These are phyloP conservation scores for Goniozus legneri DNA, from an alignment of 1,140 invertebrate species.

Conservation along the genomic window DNA sequence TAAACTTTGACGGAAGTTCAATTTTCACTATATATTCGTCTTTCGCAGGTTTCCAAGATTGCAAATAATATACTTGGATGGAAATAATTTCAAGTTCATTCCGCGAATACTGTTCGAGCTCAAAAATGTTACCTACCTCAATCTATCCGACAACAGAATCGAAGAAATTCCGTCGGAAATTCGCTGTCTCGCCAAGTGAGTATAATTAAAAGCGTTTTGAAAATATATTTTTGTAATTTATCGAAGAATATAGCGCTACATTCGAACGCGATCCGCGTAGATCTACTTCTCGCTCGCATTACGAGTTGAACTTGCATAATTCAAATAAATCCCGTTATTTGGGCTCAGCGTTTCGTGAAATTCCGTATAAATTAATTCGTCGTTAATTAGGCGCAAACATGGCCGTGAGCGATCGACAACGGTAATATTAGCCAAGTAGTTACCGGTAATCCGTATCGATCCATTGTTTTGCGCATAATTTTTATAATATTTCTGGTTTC, in stretches of 20 bases:
- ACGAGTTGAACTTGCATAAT: too few species aligned
- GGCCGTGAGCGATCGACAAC: too few species aligned
- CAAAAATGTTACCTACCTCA: slow-evolving; percentile 59
- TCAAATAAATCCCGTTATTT: too few species aligned
- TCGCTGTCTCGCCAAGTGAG: slow-evolving; percentile 63
- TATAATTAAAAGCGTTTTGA: too few species aligned
- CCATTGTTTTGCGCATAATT: not conserved
- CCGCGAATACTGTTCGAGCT: slow-evolving; percentile 61
- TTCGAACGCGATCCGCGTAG: too few species aligned
- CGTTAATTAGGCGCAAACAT: too few species aligned
- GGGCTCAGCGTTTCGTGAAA: too few species aligned
- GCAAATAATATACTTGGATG: slow-evolving; percentile 58
- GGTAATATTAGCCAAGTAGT: too few species aligned
- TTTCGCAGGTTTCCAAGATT: slow-evolving; percentile 53
- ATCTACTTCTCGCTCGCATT: too few species aligned
- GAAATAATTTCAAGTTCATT: slow-evolving; percentile 58
- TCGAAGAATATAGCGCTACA: slow-evolving; percentile 20
- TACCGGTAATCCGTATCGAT: too few species aligned
- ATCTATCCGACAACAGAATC: slow-evolving; percentile 69
- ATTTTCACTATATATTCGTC: slow-evolving; percentile 1
- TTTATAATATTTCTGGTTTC: not conserved
- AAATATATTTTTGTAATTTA: slow-evolving; percentile 16
- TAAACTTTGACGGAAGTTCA: not conserved
- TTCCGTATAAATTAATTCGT: too few species aligned
- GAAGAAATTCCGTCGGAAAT: slow-evolving; percentile 61